These are phyloP conservation scores for Lethenteron reissneri DNA, from an alignment of 2,113 vertebrate species.

Conservation along the genomic window DNA sequence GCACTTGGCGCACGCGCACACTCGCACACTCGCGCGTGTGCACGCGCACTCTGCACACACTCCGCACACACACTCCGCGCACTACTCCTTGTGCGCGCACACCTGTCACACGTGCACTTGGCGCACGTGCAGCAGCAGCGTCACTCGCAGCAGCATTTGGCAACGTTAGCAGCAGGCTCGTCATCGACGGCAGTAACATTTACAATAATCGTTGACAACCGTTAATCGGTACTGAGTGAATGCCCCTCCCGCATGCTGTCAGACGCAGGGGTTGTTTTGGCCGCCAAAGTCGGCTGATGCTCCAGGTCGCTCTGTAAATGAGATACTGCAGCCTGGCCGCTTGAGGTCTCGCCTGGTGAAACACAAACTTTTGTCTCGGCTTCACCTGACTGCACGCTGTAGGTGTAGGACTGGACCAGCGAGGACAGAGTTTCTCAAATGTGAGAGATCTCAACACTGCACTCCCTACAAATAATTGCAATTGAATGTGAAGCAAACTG, in stretches of 20 bases:
- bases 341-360: too few relatives aligned
- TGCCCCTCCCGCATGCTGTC: too few relatives aligned
- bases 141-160: conserved; percentile 27
- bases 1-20: conserved; percentile 22
- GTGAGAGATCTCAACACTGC: background rate
- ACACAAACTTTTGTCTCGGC: too few relatives aligned
- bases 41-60: conserved; percentile 44
- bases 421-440: background rate
- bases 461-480: background rate
- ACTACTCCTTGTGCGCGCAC: conserved; percentile 20
- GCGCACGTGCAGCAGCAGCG: conserved; percentile 24
- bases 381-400: background rate
- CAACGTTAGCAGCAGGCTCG: conserved; percentile 41
- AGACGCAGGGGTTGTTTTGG: background rate
- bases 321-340: background rate
- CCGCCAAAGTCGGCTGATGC: background rate
- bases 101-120: conserved; percentile 33
- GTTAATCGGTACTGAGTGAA: conserved; percentile 16
- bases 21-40: conserved; percentile 27
- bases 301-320: conserved; percentile 25
- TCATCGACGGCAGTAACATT: conserved; percentile 26
- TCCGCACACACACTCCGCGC: too few relatives aligned
- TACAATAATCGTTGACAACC: conserved; percentile 55
- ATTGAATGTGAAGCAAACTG: conserved; percentile 1
- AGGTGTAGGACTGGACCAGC: background rate